A percentile compares a stretch with the other conserved stretches of the same genome.
Conservation (phyloP, 2,888 invertebrate genomes). For the Drosophila parthenogenetica region DNA sequence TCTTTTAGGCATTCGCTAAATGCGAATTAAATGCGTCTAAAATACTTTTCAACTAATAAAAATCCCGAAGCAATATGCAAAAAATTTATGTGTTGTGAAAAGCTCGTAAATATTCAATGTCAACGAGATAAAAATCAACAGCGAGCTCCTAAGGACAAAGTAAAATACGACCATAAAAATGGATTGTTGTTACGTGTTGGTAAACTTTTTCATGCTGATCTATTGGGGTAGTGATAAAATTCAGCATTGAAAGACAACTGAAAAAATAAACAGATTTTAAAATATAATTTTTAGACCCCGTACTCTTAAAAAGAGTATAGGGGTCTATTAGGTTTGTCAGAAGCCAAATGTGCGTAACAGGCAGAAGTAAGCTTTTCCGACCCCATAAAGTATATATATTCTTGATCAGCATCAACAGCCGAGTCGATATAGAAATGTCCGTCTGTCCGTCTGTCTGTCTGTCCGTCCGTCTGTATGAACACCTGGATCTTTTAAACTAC, state of each 20-base stretch:
- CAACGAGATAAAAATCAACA: conserved; percentile 58
- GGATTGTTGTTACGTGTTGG: conserved; percentile 4
- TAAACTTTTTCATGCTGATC: conserved; percentile 19
- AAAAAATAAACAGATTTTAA: conserved; percentile 27
- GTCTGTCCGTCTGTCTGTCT: too few species aligned
- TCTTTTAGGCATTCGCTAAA: neutral
- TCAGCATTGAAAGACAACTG: conserved; percentile 4
- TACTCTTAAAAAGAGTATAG: too few species aligned
- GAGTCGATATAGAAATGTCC: too few species aligned
- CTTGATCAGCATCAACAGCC: too few species aligned
- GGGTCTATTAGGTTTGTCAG: too few species aligned
- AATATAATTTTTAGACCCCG: neutral
- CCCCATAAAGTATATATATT: too few species aligned
- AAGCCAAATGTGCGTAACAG: too few species aligned
- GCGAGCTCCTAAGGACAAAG: conserved; percentile 41
- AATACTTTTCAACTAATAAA: conserved; percentile 70
- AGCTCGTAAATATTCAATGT: conserved; percentile 66
- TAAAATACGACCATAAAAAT: conserved; percentile 12
- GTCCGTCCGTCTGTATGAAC: too few species aligned
- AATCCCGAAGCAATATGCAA: conserved; percentile 41
- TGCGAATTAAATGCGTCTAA: conserved; percentile 45
- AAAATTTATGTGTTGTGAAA: conserved; percentile 58
- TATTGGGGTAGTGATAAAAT: conserved; percentile 21
- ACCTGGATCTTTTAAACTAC: too few species aligned
- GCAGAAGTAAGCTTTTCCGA: too few species aligned